A percentile compares a stretch with the other conserved stretches of the same genome.
Conservation (phyloP, 2,888 invertebrate species). For the Aphelenchoides bicaudatus region DNA sequence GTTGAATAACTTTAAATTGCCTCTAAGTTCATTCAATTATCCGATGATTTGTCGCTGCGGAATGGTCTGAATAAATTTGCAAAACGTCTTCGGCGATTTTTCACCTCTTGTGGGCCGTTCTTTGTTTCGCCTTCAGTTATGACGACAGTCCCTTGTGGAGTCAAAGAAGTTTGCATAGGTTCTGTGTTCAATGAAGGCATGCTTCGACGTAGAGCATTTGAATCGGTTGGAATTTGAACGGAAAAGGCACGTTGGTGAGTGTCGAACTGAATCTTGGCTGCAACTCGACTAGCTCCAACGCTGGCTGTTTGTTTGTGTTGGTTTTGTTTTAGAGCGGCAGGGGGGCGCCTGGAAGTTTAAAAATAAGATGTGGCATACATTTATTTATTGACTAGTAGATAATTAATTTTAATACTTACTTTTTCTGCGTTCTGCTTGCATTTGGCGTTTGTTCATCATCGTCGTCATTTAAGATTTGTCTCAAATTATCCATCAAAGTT, state of each 20-base stretch:
- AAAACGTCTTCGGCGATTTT: background rate
- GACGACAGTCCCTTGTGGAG: background rate
- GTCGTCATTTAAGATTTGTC: slow-evolving; percentile 52
- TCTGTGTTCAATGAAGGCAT: slow-evolving; percentile 4
- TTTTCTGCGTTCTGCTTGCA: too few species aligned
- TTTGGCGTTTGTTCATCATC: too few species aligned
- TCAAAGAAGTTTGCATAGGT: background rate
- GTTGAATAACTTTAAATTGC: too few species aligned
- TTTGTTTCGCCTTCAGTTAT: background rate
- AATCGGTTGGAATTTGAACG: slow-evolving; percentile 15
- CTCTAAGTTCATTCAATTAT: too few species aligned
- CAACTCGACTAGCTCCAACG: too few species aligned
- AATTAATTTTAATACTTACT: too few species aligned
- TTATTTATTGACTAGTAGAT: too few species aligned
- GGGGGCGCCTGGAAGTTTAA: too few species aligned
- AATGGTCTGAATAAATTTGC: slow-evolving; percentile 2
- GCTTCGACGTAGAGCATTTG: background rate
- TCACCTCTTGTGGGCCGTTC: background rate
- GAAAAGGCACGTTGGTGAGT: background rate
- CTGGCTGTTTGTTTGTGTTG: too few species aligned
- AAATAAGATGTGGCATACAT: too few species aligned
- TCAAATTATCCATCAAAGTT: slow-evolving; percentile 44
- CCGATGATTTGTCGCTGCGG: slow-evolving; percentile 1
- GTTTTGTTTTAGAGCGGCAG: too few species aligned
- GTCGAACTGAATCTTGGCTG: slow-evolving; percentile 4